Base-by-base conservation (phyloP, 2,888 invertebrate species). In the Crematogaster levior region DNA sequence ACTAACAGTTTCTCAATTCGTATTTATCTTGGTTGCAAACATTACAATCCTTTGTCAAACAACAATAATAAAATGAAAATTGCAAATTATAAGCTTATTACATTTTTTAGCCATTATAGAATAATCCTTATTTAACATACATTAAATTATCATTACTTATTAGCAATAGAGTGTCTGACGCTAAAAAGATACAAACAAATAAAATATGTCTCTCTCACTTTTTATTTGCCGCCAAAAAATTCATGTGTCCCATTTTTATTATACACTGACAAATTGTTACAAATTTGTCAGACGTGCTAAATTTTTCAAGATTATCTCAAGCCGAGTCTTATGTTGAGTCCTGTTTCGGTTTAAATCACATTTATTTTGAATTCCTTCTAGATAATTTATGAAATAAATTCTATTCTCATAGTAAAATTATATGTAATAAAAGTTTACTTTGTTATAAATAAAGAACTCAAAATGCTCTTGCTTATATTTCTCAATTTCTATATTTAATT, bases 391-490 rank as follows among this genome's bases (percentile, higher is more conserved):
- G 2, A 53, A 72, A 72, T 72, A 40, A 15, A 24, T 24, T 56
- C 27, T 72, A 72, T 7, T 37, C 10, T n/a, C 21, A 5, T 12
- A 80, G 73, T 80, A 81, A 73, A 48, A 81, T 72, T 81, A 63
- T 85, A 72, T 70, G 34, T 34, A 6, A 84, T 10, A 70, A 81
- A 81, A 85, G 83, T 70, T 77, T 18, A 66, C 30, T 48, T 66
- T 30, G n/a, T 48, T 7, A n/a, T 6, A 66, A 66, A n/a, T 37
- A 37, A 37, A 21, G 12, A 30, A n/a, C 15, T 68, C 9, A 51
- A 34, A 51, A 68, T 12, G 18, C n/a, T 66, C 30, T 48, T 5
- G 2, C 5, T 21, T 30, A 68, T 48, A 9, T 51, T 30, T 43
- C 18, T n/a, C 7, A 66, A 68, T 68, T 34, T 34, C 1, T 34